Percentiles rank a stretch among this genome's conserved stretches.
Evolutionary conservation across 2,113 vertebrate species (phyloP).

Genomic region (Jaculus jaculus): DNA sequence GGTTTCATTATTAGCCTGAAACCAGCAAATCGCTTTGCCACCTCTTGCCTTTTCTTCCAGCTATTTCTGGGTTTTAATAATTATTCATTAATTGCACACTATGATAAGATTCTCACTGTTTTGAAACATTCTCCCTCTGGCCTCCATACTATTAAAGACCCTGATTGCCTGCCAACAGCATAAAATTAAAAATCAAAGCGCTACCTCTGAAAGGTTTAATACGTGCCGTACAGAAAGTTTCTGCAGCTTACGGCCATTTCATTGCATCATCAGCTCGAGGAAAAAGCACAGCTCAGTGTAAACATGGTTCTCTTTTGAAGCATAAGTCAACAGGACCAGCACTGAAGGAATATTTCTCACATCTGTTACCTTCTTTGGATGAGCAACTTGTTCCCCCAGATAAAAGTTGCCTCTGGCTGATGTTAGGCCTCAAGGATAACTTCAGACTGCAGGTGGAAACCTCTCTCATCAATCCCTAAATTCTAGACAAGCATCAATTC

Average conservation of each 20-base stretch:
- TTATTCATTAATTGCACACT: conserved; percentile 89
- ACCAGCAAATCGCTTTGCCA: conserved; percentile 79
- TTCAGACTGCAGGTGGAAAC: not conserved
- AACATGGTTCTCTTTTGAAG: conserved; percentile 85
- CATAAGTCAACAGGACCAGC: conserved; percentile 72
- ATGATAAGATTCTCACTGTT: conserved; percentile 89
- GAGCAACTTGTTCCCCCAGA: conserved; percentile 29
- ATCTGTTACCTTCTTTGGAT: conserved; percentile 61
- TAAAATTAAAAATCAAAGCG: conserved; percentile 90
- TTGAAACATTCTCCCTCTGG: conserved; percentile 89
- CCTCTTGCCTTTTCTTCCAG: conserved; percentile 84
- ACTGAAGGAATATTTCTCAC: conserved; percentile 42
- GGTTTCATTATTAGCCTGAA: conserved; percentile 84
- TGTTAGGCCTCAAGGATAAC: conserved; percentile 61
- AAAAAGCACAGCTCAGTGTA: conserved; percentile 74
- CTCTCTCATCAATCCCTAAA: conserved; percentile 51
- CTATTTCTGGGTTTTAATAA: conserved; percentile 88
- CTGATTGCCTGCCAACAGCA: conserved; percentile 86
- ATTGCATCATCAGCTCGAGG: conserved; percentile 81
- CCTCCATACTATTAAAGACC: conserved; percentile 87
- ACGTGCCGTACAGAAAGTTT: conserved; percentile 82
- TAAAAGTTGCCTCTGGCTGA: conserved; percentile 56
- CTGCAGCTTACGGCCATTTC: conserved; percentile 84
- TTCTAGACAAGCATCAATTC: conserved; percentile 46
- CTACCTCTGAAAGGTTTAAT: conserved; percentile 87